Conservation (phyloP, 2,888 invertebrate species). For the Auanema sp. region DNA sequence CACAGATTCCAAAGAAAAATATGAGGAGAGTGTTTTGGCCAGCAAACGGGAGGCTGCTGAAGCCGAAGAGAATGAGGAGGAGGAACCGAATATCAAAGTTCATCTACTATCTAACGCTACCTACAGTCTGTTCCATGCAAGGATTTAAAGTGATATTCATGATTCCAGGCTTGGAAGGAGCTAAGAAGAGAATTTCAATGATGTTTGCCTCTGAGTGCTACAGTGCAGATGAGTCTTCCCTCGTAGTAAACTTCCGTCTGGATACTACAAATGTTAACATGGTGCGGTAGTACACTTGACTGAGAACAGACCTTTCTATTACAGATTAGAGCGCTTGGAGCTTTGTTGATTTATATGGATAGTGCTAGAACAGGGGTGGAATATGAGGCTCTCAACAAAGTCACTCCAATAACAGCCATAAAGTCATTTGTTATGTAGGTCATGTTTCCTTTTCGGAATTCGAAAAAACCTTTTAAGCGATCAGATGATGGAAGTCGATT, state of each 20-base stretch:
- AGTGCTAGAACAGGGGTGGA: conserved; percentile 54
- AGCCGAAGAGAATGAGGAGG: conserved; percentile 15
- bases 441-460: conserved; percentile 1
- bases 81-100: conserved; percentile 25
- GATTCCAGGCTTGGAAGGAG: conserved; percentile 30
- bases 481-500: conserved; percentile 55
- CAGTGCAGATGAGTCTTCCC: conserved; percentile 23
- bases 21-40: conserved; percentile 1
- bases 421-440: conserved; percentile 34
- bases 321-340: conserved; percentile 51
- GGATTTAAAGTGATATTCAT: too few species aligned
- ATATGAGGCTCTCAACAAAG: conserved; percentile 37
- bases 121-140: conserved; percentile 27
- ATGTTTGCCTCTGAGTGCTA: conserved; percentile 25
- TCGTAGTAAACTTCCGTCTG: conserved; percentile 37
- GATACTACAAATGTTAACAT: conserved; percentile 36
- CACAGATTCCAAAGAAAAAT: neutral
- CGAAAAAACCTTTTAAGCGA: conserved; percentile 36
- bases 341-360: conserved; percentile 55
- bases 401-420: conserved; percentile 46
- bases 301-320: conserved; percentile 1
- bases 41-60: neutral
- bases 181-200: conserved; percentile 27
- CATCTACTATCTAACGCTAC: conserved; percentile 32
- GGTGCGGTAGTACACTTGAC: conserved; percentile 19